Conservation (phyloP, 2,113 vertebrate genomes). For the Lates calcarifer region DNA sequence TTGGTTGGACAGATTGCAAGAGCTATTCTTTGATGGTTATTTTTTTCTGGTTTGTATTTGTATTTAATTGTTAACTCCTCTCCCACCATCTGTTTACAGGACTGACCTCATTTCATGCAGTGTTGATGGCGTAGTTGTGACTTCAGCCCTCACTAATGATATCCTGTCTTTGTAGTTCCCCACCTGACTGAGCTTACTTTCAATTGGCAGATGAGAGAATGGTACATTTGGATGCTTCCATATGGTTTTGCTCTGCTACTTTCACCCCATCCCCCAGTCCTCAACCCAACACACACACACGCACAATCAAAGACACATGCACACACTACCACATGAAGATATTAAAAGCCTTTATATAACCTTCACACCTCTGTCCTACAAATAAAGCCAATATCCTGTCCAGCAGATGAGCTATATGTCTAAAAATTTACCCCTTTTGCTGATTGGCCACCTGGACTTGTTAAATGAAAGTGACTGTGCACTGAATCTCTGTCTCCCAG, state of each 20-base stretch:
- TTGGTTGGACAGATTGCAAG: neutral
- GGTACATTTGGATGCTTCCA: slow-evolving; percentile 15
- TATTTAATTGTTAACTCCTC: slow-evolving; percentile 28
- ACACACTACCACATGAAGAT: slow-evolving; percentile 1
- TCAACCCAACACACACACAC: neutral
- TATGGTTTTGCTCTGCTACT: slow-evolving; percentile 30
- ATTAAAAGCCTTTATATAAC: slow-evolving; percentile 20
- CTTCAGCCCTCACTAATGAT: slow-evolving; percentile 48
- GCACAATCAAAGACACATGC: slow-evolving; percentile 32
- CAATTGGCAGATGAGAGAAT: slow-evolving; percentile 33
- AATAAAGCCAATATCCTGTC: neutral
- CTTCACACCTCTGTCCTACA: slow-evolving; percentile 35
- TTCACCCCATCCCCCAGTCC: neutral
- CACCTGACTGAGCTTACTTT: slow-evolving; percentile 35
- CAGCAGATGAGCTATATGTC: neutral
- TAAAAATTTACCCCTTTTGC: neutral
- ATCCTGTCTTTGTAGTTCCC: slow-evolving; percentile 42
- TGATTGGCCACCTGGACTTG: slow-evolving; percentile 13
- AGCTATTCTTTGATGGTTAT: neutral
- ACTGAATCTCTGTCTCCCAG: neutral
- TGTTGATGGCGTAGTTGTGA: slow-evolving; percentile 37
- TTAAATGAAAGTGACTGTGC: slow-evolving; percentile 7
- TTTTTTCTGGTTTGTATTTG: slow-evolving; percentile 21
- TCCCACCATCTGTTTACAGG: slow-evolving; percentile 36
- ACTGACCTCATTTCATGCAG: slow-evolving; percentile 47